A percentile compares a stretch with the other conserved stretches of the same genome.
These are phyloP conservation scores for Anguilla rostrata DNA, from an alignment of 2,113 vertebrate genomes.

Conservation along the genomic window DNA sequence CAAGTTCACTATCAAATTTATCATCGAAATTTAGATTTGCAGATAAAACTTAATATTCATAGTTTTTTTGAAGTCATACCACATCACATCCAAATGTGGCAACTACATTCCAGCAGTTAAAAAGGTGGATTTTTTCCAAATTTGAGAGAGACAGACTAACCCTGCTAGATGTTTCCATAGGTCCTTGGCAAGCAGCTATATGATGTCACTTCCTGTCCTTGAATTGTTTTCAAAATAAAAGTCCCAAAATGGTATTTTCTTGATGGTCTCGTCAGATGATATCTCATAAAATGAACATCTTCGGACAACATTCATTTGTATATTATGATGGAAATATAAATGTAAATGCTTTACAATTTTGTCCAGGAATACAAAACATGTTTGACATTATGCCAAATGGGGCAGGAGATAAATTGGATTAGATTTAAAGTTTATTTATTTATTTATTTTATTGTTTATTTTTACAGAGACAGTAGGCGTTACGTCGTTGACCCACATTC, in stretches of 20 bases:
- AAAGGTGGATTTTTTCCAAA: neutral
- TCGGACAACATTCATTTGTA: neutral
- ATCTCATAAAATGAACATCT: conserved; percentile 5
- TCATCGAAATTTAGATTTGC: too few species aligned
- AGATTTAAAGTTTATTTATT: neutral
- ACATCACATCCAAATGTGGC: too few species aligned
- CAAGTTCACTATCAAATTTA: too few species aligned
- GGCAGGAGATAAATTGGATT: neutral
- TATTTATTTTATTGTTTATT: too few species aligned
- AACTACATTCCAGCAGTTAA: too few species aligned
- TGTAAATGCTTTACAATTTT: neutral
- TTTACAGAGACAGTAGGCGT: too few species aligned
- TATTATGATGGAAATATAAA: conserved; percentile 9
- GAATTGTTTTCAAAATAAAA: neutral
- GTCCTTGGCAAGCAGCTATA: neutral
- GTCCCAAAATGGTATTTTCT: neutral
- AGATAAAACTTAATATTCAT: too few species aligned
- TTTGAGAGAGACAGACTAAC: too few species aligned
- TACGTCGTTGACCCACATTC: too few species aligned
- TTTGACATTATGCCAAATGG: conserved; percentile 10
- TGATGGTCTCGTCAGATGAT: neutral
- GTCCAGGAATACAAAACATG: neutral
- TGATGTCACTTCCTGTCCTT: neutral
- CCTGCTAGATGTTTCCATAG: neutral
- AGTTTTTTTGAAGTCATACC: too few species aligned